A percentile compares a stretch with the other conserved stretches of the same genome.
These are phyloP conservation scores for Girardia tigrina DNA, from an alignment of 2,888 invertebrate species.

Conservation along the genomic window DNA sequence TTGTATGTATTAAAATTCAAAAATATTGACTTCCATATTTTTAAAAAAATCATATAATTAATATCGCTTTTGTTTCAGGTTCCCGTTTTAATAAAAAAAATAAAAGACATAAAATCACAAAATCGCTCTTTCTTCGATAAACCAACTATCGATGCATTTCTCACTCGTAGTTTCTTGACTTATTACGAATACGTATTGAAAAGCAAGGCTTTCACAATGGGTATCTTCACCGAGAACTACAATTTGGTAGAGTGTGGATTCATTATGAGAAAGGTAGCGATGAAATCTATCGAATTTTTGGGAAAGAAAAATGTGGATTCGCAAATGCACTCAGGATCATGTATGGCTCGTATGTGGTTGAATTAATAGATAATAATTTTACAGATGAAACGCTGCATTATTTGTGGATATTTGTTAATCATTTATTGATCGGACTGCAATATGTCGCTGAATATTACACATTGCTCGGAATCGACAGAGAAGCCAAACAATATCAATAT, in stretches of 20 bases:
- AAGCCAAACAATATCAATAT: background rate
- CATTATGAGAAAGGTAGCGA: background rate
- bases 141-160: background rate
- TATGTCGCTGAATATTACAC: slow-evolving; percentile 4
- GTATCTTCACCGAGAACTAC: background rate
- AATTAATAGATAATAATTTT: too few relatives aligned
- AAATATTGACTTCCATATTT: too few relatives aligned
- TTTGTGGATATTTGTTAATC: background rate
- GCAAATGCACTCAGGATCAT: background rate
- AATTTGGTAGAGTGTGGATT: background rate
- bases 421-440: background rate
- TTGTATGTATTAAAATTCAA: too few relatives aligned
- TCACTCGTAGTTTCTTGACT: background rate
- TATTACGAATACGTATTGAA: background rate
- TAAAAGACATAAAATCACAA: background rate
- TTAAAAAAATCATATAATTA: background rate
- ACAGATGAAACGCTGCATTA: background rate
- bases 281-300: background rate
- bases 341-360: too few relatives aligned
- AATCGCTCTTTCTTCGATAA: background rate
- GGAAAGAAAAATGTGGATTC: background rate
- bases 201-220: background rate
- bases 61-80: background rate
- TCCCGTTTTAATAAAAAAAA: background rate
- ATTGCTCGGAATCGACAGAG: background rate